Base-by-base conservation (phyloP, 2,888 invertebrate genomes). In the Dysmachus trigonus region DNA sequence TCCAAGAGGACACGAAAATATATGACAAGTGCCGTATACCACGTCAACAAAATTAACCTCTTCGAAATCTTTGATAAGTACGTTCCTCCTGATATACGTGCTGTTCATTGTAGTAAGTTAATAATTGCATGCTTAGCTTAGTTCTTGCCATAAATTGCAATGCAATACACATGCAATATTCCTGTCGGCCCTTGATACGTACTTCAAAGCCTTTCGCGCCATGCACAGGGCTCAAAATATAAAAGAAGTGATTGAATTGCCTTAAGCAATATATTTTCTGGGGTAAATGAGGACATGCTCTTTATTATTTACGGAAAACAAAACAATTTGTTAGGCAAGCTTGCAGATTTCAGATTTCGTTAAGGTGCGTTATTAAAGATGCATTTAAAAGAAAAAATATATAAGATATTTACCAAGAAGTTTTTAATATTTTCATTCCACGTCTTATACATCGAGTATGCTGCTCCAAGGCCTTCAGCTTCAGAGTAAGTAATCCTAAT, bases 31-130 rank as follows among this genome's bases (percentile, higher is more conserved):
- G 53, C 62, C 81, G 30, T 81, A n/a, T 81, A 53, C 81, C 53
- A 81, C 81, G 81, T 81, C 81, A 81, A 81, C 81, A 81, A 47
- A 81, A 81, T 81, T 81, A 81, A 81, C 81, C 81, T 81, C 83
- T 72, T 83, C 38, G 22, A 83, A 83, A 83, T 83, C 71, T 72
- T 72, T 83, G 83, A 83, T 83, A 83, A 72, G 31, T 83, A 47
- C 83, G 83, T 72, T 41, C 35, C 62, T 62, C 30, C 35, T 27
- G 62, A 13, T 35, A 83, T 83, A 83, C 83, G 83, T 83, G 83
- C 71, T 83, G 72, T 41, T 72, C 41, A 30, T 22, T 72, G 83
- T 72, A 83, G 72, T 38, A 22, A 72, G 41, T 83, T 83, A 83
- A 83, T 83, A 72, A 72, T 30, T 71, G 72, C 35, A 71, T 72